Evolutionary conservation across 2,888 invertebrate species (phyloP), one percentile per base, ranked within the genome.

Genomic region (Cylindroiulus punctatus): DNA sequence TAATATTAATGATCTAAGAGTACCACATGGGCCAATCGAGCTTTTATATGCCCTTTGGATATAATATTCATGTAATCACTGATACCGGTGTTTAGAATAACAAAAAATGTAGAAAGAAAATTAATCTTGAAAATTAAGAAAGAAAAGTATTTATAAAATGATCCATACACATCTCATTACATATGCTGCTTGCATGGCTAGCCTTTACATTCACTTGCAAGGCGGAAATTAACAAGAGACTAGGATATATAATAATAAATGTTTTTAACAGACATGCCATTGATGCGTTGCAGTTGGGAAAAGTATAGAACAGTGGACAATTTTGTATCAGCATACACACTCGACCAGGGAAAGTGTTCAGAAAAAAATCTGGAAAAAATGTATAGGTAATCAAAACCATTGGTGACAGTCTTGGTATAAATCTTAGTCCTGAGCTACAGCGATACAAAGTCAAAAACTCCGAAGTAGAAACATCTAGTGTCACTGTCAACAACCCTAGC

Each of bases 61-160:
- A n/a, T n/a, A n/a, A n/a, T n/a, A n/a, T n/a, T n/a, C n/a, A n/a
- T n/a, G n/a, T n/a, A n/a, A n/a, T n/a, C n/a, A n/a, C n/a, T n/a
- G n/a, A n/a, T n/a, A n/a, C n/a, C n/a, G n/a, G n/a, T n/a, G n/a
- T n/a, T n/a, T n/a, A n/a, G n/a, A n/a, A n/a, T n/a, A n/a, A n/a
- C n/a, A 22, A 2, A 84, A 84, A 26, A 84, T 17, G 14, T 84
- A 22, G 10, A 44, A 52, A 19, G 52, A 0, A 0, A 52, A 52
- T 19, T 52, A 17, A 52, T 52, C 14, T 52, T 52, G 52, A 57
- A 57, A 57, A 57, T 57, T 57, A 57, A 2, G 57, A 57, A 57
- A 57, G 57, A 57, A 57, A 57, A 57, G 57, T 57, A 57, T 57
- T 57, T 57, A 57, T 57, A 57, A 57, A 57, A 57, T 57, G 57